Base-by-base conservation (phyloP, 2,113 vertebrate species). In the Xerus inauris region DNA sequence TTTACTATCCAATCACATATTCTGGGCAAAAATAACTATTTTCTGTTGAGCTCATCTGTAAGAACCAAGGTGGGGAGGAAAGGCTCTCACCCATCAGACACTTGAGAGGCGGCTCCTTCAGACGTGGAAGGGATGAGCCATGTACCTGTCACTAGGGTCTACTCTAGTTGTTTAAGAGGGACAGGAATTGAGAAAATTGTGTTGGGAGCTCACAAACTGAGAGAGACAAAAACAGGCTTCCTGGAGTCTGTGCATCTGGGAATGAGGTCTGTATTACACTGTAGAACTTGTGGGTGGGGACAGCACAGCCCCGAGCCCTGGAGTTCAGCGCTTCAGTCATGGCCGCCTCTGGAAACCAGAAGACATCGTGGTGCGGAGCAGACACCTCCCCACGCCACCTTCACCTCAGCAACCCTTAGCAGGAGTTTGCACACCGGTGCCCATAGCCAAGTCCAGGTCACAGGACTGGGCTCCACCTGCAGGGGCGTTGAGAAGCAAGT, bases 1-100 rank as follows among this genome's bases (percentile, higher is more conserved):
- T 87, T 96, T 87, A 93, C 72, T 76, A 67, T 79, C 97, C 75
- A 89, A 59, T 89, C 85, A 87, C 90, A 84, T 80, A 93, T 72
- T 92, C 69, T 40, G 64, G 92, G 96, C 91, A 75, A 94, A 97
- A 95, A 86, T 65, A 82, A 67, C 54, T 35, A 32, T 89, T 89
- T 96, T 65, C 89, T 84, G 87, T 47, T 76, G 87, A 51, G 14
- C 57, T 57, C 22, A 51, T 89, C 90, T 96, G 94, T 96, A 54
- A 69, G 92, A 62, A 12, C 73, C 26, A 62, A 87, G 83, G 73
- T n/a, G 32, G 45, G 88, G 30, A 81, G 89, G 76, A 59, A 73
- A 83, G 87, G 8, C 22, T 90, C 13, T 3, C 32, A 32, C 54
- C 22, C 1, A 0, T 65, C 67, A 83, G 79, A 89, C 62, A n/a